phyloP scores from a whole-genome alignment of 2,113 vertebrate genomes.

The Chaetura pelagica region DNA sequence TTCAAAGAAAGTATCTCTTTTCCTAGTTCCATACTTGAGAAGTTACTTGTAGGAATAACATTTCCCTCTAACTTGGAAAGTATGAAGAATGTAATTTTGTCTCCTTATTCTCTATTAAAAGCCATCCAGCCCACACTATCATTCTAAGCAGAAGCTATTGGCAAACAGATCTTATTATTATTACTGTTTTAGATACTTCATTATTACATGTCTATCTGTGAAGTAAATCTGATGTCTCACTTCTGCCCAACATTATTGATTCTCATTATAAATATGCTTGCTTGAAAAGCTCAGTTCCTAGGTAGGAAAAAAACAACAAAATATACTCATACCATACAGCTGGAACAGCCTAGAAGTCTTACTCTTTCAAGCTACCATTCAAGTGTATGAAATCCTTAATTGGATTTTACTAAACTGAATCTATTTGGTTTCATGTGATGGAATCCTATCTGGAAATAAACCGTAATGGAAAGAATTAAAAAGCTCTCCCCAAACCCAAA shows the following conservation, averaged over 20 bases:
- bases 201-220: constrained; percentile 59
- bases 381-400: constrained; percentile 61
- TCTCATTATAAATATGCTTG: constrained; percentile 55
- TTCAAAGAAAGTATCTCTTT: constrained; percentile 74
- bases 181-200: constrained; percentile 48
- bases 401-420: constrained; percentile 58
- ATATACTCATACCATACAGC: not conserved
- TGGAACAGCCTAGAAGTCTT: not conserved
- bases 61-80: constrained; percentile 64
- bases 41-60: constrained; percentile 74
- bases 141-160: constrained; percentile 64
- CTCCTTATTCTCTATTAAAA: constrained; percentile 72
- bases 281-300: constrained; percentile 33
- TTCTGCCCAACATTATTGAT: constrained; percentile 59
- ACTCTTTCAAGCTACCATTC: constrained; percentile 31
- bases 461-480: not conserved
- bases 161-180: constrained; percentile 73
- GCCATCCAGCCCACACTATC: constrained; percentile 67
- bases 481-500: not conserved
- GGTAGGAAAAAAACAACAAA: constrained; percentile 7
- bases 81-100: constrained; percentile 75
- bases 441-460: not conserved
- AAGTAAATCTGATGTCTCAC: constrained; percentile 64
- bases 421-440: constrained; percentile 24
- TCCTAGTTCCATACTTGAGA: constrained; percentile 62